phyloP scores from a whole-genome alignment of 2,113 vertebrate species.

The Gopherus evgoodei region DNA sequence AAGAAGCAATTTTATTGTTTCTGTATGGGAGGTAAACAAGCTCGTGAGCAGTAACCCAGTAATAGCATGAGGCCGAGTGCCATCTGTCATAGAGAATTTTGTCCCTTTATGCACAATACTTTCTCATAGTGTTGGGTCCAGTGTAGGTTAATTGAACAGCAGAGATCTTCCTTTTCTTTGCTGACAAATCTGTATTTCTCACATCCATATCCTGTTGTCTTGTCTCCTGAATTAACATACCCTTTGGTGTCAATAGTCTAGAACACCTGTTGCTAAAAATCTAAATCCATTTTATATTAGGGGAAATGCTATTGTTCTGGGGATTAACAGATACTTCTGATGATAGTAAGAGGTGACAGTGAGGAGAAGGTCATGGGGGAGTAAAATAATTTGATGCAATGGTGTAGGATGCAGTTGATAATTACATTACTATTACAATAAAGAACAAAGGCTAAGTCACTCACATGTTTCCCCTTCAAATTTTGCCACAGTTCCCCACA shows the following conservation, averaged over 20 bases:
- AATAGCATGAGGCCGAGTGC: slow-evolving; percentile 48
- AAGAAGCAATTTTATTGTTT: slow-evolving; percentile 79
- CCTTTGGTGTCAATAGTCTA: slow-evolving; percentile 61
- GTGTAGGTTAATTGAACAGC: slow-evolving; percentile 72
- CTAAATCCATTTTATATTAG: slow-evolving; percentile 19
- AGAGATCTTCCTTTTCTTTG: slow-evolving; percentile 67
- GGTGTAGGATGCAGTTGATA: slow-evolving; percentile 33
- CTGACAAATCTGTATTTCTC: slow-evolving; percentile 57
- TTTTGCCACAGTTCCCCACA: slow-evolving; percentile 56
- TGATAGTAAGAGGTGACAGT: slow-evolving; percentile 14
- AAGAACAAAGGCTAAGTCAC: slow-evolving; percentile 68
- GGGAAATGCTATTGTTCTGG: slow-evolving; percentile 56
- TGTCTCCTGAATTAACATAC: slow-evolving; percentile 64
- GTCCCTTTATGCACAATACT: slow-evolving; percentile 69
- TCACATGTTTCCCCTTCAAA: slow-evolving; percentile 69
- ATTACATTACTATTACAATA: slow-evolving; percentile 75
- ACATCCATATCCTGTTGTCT: slow-evolving; percentile 58
- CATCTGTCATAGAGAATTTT: slow-evolving; percentile 77
- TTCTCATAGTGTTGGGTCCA: slow-evolving; percentile 57
- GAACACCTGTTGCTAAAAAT: slow-evolving; percentile 53
- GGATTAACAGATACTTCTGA: slow-evolving; percentile 52
- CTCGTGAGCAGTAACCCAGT: slow-evolving; percentile 37
- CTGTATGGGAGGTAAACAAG: slow-evolving; percentile 71
- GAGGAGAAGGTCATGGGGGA: slow-evolving; percentile 23
- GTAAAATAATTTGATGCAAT: slow-evolving; percentile 15